Conservation (phyloP, 1,140 invertebrate species). For the Acromyrmex echinatior region DNA sequence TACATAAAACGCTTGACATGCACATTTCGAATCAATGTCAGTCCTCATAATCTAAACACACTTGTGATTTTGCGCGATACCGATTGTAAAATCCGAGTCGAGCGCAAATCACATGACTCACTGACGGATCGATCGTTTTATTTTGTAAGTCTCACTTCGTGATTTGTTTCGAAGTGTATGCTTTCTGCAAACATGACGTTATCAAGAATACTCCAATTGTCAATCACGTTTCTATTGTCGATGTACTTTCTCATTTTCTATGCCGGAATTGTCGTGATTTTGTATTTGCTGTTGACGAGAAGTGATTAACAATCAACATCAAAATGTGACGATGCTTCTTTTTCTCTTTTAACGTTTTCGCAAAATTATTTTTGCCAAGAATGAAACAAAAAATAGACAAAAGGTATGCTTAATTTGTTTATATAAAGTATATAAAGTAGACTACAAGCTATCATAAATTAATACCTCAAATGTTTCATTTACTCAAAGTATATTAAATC, state of each 20-base stretch:
- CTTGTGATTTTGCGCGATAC: conserved; percentile 42
- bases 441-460: neutral
- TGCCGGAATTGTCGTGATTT: conserved; percentile 72
- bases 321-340: neutral
- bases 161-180: neutral
- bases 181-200: conserved; percentile 76
- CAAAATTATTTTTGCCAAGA: neutral
- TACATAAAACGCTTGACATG: conserved; percentile 34
- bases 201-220: conserved; percentile 78
- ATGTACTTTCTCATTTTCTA: conserved; percentile 84
- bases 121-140: conserved; percentile 1
- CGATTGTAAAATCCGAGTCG: conserved; percentile 23
- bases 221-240: conserved; percentile 78
- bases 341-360: neutral
- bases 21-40: conserved; percentile 1
- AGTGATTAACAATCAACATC: neutral
- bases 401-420: neutral
- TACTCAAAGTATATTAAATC: neutral
- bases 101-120: conserved; percentile 50
- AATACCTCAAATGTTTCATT: neutral
- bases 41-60: neutral
- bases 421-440: neutral
- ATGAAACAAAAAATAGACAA: neutral
- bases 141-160: neutral
- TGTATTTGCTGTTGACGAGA: conserved; percentile 79